Conservation (phyloP, 2,797 vertebrate species). For the Trachops cirrhosus region DNA sequence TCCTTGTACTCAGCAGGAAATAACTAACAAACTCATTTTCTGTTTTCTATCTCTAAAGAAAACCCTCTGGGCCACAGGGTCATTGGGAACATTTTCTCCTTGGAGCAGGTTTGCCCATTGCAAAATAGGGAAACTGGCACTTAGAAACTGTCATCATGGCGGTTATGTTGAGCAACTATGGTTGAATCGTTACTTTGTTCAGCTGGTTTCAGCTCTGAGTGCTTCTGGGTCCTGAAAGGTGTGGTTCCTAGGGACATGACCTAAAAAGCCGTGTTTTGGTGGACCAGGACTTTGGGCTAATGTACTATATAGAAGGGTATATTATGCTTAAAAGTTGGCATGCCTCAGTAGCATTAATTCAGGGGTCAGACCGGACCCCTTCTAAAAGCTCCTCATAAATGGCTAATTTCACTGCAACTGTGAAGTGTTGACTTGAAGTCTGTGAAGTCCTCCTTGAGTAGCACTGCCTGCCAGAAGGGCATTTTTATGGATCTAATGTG, state of each 20-base stretch:
- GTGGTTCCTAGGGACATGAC: constrained; percentile 7
- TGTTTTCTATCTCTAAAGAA: constrained; percentile 70
- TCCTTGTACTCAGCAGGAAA: constrained; percentile 77
- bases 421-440: background rate
- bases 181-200: constrained; percentile 70
- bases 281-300: background rate
- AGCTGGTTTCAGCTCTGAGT: constrained; percentile 36
- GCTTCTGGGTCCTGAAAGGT: constrained; percentile 21
- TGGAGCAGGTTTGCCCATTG: constrained; percentile 67
- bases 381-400: background rate
- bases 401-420: background rate
- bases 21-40: constrained; percentile 78
- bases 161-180: constrained; percentile 69
- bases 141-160: constrained; percentile 64
- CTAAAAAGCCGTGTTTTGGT: background rate
- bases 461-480: background rate
- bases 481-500: constrained; percentile 28
- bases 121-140: constrained; percentile 73
- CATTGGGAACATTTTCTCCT: constrained; percentile 69
- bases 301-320: background rate
- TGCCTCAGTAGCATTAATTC: background rate
- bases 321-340: background rate
- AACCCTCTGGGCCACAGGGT: constrained; percentile 71
- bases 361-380: background rate
- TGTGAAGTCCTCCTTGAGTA: background rate